phyloP scores from a whole-genome alignment of 2,113 vertebrate species.

The Callipepla californica region DNA sequence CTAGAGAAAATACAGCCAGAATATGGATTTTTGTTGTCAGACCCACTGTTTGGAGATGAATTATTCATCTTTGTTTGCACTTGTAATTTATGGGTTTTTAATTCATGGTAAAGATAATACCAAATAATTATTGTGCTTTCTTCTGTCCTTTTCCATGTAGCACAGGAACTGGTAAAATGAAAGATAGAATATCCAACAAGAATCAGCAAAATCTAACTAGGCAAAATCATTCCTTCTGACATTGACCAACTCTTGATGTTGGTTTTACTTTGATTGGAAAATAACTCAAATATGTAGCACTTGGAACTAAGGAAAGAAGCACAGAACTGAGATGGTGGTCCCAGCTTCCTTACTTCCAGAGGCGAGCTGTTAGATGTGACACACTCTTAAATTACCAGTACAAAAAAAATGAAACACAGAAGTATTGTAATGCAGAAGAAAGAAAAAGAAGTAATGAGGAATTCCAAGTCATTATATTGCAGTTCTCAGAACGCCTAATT shows the following conservation, averaged over 20 bases:
- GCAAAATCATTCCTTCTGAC: not conserved
- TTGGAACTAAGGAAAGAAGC: not conserved
- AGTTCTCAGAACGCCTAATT: not conserved
- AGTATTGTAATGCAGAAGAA: not conserved
- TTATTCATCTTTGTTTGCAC: not conserved
- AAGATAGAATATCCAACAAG: not conserved
- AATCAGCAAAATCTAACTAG: not conserved
- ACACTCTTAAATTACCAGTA: not conserved
- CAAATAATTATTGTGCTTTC: not conserved
- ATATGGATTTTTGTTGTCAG: not conserved
- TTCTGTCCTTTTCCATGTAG: not conserved
- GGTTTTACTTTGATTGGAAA: not conserved
- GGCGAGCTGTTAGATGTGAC: not conserved
- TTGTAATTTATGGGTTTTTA: slow-evolving; percentile 11
- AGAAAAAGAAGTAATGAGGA: not conserved
- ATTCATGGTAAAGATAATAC: not conserved
- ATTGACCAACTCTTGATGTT: not conserved
- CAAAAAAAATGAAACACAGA: not conserved
- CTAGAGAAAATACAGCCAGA: not conserved
- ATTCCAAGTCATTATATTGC: not conserved
- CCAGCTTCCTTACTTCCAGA: not conserved
- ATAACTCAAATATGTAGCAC: not conserved
- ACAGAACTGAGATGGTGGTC: not conserved
- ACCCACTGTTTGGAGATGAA: not conserved
- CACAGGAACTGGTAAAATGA: not conserved